Evolutionary conservation across 1,140 invertebrate species (phyloP), one percentile per base, ranked within the genome.

Genomic region (Cydia splendana): DNA sequence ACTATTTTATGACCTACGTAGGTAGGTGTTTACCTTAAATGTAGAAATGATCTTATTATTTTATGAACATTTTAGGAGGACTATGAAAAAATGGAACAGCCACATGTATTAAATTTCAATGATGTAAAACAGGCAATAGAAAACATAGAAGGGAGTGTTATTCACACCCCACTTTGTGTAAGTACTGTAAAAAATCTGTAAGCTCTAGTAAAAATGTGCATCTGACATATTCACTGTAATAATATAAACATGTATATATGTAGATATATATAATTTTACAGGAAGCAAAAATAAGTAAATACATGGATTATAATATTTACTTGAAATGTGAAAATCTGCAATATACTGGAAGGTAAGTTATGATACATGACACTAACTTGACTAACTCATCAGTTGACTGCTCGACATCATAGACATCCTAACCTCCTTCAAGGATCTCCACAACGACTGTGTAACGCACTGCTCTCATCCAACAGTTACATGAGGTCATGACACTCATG

Each of bases 261-360:
- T 76, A 24, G 24, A 30, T 34, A 34, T 4, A 45, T 28, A 53
- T 57, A 73, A 51, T 74, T 53, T 88, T 89, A 73, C 81, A 92
- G 91, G 90, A 91, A 81, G 88, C 91, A 62, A 93, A 93, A 84
- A 76, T 91, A 18, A 91, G 89, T 74, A 93, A 91, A 86, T 85
- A 82, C 65, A 91, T 91, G 87, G 91, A 91, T 74, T 93, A 93
- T 73, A 83, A 91, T 74, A 84, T 92, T 42, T 92, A 91, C 81
- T 79, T 91, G n/a, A 92, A 92, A 82, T 92, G 91, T 80, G 91
- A 92, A 84, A 92, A 92, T 81, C 82, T 92, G 38, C 91, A 92
- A 78, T 92, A 91, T 45, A 91, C 91, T 65, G 91, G 91, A 75
- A 92, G 89, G 91, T 91, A 84, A 77, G n/a, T 62, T 42, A 62